Evolutionary conservation across 2,113 vertebrate genomes (phyloP).

Genomic region (Pterocles orientalis): DNA sequence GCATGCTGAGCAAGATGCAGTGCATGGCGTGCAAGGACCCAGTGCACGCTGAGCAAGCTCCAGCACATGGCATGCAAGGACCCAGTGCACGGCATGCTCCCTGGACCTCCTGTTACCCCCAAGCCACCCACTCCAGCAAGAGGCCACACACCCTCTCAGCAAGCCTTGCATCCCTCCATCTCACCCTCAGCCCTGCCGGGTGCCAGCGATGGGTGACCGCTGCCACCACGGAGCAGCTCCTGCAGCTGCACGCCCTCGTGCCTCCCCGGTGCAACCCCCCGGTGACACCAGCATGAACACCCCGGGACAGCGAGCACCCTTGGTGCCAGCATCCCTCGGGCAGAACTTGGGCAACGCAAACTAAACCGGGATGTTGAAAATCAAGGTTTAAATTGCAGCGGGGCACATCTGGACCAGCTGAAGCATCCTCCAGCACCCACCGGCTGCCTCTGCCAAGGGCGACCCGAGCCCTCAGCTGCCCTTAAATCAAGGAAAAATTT

Average conservation of each 20-base stretch:
- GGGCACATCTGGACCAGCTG: not conserved
- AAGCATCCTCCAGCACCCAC: not conserved
- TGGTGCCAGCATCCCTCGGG: accelerated
- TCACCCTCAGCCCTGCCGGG: accelerated
- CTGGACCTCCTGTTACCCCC: not conserved
- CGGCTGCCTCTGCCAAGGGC: not conserved
- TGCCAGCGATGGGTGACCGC: accelerated
- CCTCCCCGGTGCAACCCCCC: not conserved
- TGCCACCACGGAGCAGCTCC: not conserved
- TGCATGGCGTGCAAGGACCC: too few species aligned
- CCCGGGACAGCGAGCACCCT: not conserved
- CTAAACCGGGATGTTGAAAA: not conserved
- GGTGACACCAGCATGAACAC: not conserved
- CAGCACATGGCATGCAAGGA: too few species aligned
- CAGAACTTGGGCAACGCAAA: accelerated
- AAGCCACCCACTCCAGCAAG: accelerated
- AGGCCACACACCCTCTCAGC: not conserved
- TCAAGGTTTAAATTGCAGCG: not conserved
- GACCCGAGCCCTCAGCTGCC: accelerated
- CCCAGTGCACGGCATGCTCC: accelerated
- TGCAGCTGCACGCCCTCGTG: not conserved
- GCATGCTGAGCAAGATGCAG: not conserved
- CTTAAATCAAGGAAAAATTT: not conserved
- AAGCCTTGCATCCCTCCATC: not conserved
- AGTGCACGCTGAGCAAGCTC: too few species aligned